phyloP scores from a whole-genome alignment of 2,888 invertebrate genomes.

The Hipparchia semele region DNA sequence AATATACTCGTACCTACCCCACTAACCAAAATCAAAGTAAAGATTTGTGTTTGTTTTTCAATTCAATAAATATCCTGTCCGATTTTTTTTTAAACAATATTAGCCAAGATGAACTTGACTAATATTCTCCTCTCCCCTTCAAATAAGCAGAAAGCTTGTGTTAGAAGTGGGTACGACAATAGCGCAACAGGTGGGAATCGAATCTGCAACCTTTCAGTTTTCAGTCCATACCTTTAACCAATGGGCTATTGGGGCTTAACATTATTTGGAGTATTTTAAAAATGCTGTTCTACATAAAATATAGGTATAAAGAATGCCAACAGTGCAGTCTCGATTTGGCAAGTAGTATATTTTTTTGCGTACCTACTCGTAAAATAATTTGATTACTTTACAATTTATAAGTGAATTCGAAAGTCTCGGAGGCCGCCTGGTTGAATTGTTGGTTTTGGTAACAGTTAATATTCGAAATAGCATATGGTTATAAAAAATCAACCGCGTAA shows the following conservation, averaged over 20 bases:
- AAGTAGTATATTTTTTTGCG: background rate
- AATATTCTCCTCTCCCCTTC: too few relatives aligned
- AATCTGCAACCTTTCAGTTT: too few relatives aligned
- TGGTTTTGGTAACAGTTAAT: conserved; percentile 34
- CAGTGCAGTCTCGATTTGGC: conserved; percentile 1
- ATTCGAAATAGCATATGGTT: conserved; percentile 24
- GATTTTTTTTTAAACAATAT: too few relatives aligned
- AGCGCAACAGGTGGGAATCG: too few relatives aligned
- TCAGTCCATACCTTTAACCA: too few relatives aligned
- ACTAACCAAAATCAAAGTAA: background rate
- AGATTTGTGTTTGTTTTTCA: too few relatives aligned
- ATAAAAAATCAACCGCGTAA: conserved; percentile 49
- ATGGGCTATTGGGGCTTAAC: too few relatives aligned
- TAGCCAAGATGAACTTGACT: too few relatives aligned
- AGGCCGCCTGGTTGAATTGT: conserved; percentile 31
- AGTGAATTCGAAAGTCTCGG: conserved; percentile 32
- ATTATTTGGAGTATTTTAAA: background rate
- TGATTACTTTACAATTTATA: conserved; percentile 1
- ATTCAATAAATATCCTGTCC: too few relatives aligned
- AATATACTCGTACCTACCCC: too few relatives aligned
- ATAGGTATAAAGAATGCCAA: conserved; percentile 3
- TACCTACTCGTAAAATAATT: conserved; percentile 8
- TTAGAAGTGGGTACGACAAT: too few relatives aligned
- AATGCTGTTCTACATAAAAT: background rate
- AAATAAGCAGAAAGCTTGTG: too few relatives aligned